phyloP scores from a whole-genome alignment of 92 coral and sea anemone species.

The Plumapathes pennacea region DNA sequence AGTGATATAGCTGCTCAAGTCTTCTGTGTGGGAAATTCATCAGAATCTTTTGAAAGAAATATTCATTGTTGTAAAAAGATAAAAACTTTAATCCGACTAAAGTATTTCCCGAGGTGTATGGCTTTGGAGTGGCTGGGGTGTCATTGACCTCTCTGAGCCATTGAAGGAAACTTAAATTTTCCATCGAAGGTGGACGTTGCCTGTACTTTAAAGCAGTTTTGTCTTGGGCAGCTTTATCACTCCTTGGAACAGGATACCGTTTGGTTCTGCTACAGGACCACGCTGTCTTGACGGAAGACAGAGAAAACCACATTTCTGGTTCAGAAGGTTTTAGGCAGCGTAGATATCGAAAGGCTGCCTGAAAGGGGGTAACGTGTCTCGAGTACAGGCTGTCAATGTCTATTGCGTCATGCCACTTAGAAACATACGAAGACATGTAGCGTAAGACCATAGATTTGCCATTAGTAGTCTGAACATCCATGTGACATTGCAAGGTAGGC shows the following conservation, averaged over 20 bases:
- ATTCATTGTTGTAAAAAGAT: not conserved
- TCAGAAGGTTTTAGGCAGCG: not conserved
- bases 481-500: conserved; percentile 32
- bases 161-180: not conserved
- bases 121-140: not conserved
- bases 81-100: not conserved
- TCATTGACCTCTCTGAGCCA: not conserved
- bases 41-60: not conserved
- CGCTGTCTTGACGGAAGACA: not conserved
- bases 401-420: not conserved
- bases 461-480: conserved; percentile 46
- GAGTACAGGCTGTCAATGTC: not conserved
- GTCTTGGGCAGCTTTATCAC: not conserved
- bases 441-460: conserved; percentile 30
- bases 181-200: not conserved
- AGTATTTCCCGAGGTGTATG: not conserved
- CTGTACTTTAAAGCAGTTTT: not conserved
- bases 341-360: not conserved
- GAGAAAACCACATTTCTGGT: not conserved
- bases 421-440: conserved; percentile 20
- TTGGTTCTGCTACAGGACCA: conserved; percentile 3
- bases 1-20: not conserved
- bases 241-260: conserved; percentile 2
- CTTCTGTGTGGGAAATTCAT: not conserved
- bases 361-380: not conserved